Conservation (phyloP, 2,113 vertebrate genomes). For the Philantomba maxwellii region DNA sequence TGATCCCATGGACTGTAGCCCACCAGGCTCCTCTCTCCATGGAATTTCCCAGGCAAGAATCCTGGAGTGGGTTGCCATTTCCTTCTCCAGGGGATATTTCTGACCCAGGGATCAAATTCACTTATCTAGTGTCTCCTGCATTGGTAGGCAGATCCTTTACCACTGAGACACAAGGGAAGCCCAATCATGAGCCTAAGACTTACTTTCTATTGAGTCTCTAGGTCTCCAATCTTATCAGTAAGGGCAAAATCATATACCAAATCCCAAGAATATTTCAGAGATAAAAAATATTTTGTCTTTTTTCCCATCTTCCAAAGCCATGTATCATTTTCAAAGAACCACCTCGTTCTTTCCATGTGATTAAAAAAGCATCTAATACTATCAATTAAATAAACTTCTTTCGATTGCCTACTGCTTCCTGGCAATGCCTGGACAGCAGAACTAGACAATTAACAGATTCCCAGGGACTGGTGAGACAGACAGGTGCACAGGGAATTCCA, state of each 20-base stretch:
- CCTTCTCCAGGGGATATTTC: background rate
- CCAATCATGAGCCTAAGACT: background rate
- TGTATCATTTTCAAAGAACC: background rate
- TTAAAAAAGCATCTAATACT: background rate
- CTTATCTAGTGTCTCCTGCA: background rate
- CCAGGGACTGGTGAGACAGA: fast-evolving
- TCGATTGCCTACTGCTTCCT: background rate
- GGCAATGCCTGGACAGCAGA: background rate
- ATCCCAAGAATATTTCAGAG: background rate
- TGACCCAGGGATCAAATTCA: background rate
- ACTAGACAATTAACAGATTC: background rate
- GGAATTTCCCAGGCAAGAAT: background rate
- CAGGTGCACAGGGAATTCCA: background rate
- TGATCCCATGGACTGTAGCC: background rate
- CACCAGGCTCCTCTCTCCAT: background rate
- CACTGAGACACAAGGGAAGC: background rate
- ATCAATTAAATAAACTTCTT: background rate
- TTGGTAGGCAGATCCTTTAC: background rate
- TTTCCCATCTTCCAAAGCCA: background rate
- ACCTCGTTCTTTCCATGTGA: background rate
- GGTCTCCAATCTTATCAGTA: background rate
- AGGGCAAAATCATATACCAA: background rate
- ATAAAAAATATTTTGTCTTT: background rate
- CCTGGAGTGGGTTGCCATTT: background rate
- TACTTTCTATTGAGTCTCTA: background rate